Base-by-base conservation (phyloP, 1,140 invertebrate genomes). In the Mya arenaria region DNA sequence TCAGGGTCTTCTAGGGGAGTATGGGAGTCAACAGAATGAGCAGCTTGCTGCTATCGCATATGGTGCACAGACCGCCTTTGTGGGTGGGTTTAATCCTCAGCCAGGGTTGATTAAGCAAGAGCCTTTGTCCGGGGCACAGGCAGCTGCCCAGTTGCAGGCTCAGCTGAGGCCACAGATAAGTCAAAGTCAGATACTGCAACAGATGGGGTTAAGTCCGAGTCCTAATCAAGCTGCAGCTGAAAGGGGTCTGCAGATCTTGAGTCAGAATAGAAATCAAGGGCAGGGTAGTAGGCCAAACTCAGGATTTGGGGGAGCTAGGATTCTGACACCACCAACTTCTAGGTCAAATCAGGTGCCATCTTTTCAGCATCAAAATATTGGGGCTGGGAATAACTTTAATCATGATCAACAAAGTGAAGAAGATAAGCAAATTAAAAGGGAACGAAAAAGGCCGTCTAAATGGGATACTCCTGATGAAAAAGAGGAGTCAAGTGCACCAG, bases 401-500 rank as follows among this genome's bases (percentile, higher is more conserved):
- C 23, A 69, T 17, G 44, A 58, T 36, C 73, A 65, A 48, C 28
- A 30, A 3, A 34, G 3, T 36, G 52, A 63, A 34, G 79, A 74
- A 37, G 69, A 74, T 55, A 52, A 73, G 37, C 78, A 87, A 72
- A 80, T 62, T 25, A 87, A 84, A 69, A 30, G 86, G 28, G 86
- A 87, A 60, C 82, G 86, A 36, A 78, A 77, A 37, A 80, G 86
- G 52, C 86, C 86, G n/a, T 85, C 84, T 74, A 87, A 87, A 65
- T 87, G 86, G 86, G 86, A 87, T 56, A 87, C 79, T 39, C 86
- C 86, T 52, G 79, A 74, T 23, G 37, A 39, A 15, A 62, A 72
- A 56, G 55, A 72, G 2, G 79, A 79, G 25, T 63, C 60, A 17
- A 66, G 60, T 66, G 28, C 81, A 39, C 34, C 58, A 39, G 77